Conservation (phyloP, 2,888 invertebrate genomes). For the Eilema depressum region DNA sequence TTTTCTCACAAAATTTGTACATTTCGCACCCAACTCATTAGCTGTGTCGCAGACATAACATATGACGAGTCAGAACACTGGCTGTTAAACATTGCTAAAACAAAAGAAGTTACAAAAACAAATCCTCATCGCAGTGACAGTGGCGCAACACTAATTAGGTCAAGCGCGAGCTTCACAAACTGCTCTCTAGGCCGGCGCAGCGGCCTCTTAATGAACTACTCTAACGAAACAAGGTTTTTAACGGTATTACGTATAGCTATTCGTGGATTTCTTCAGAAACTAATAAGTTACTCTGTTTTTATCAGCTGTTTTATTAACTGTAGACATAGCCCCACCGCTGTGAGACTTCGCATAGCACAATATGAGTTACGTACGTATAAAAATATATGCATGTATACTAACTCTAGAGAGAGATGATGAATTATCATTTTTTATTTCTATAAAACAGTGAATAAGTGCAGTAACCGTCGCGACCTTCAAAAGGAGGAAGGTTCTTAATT, state of each 20-base stretch:
- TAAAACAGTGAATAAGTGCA: too few species aligned
- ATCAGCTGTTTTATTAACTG: background rate
- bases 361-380: background rate
- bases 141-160: slow-evolving; percentile 76
- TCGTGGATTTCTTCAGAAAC: slow-evolving; percentile 37
- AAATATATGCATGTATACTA: too few species aligned
- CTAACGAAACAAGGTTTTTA: slow-evolving; percentile 76
- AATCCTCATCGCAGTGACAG: slow-evolving; percentile 71
- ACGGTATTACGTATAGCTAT: slow-evolving; percentile 59
- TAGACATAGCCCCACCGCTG: background rate
- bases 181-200: slow-evolving; percentile 66
- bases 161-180: slow-evolving; percentile 76
- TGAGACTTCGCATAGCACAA: background rate
- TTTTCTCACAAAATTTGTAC: too few species aligned
- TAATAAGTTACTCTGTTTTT: slow-evolving; percentile 22
- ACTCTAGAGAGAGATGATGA: too few species aligned
- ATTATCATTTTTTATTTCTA: too few species aligned
- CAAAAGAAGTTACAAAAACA: slow-evolving; percentile 68
- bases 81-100: slow-evolving; percentile 57
- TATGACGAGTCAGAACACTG: slow-evolving; percentile 45
- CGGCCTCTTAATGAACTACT: slow-evolving; percentile 79
- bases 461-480: too few species aligned
- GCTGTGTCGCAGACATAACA: slow-evolving; percentile 45
- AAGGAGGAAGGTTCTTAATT: too few species aligned
- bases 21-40: slow-evolving; percentile 31